Conservation (phyloP, 2,888 invertebrate genomes). For the Megastigmus dorsalis region DNA sequence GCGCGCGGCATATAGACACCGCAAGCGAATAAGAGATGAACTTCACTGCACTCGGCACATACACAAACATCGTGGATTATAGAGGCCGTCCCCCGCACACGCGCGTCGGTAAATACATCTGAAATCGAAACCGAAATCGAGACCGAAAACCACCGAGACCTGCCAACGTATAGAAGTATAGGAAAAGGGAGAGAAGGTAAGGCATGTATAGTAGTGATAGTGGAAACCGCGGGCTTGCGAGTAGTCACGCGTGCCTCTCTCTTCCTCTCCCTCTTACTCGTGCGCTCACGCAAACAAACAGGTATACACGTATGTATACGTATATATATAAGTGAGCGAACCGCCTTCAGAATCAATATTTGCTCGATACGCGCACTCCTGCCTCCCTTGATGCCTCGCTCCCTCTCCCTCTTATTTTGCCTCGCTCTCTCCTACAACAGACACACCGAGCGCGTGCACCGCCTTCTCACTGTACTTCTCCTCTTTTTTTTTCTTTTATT, state of each 20-base stretch:
- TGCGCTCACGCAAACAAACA: conserved; percentile 30
- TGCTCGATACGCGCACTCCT: conserved; percentile 45
- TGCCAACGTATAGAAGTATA: too few species aligned
- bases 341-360: conserved; percentile 48
- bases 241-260: not conserved
- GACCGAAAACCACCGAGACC: conserved; percentile 39
- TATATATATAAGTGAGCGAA: not conserved
- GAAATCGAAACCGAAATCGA: conserved; percentile 42
- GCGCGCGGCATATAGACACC: not conserved
- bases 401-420: conserved; percentile 28
- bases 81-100: not conserved
- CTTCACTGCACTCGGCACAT: too few species aligned
- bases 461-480: not conserved
- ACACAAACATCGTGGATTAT: too few species aligned
- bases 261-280: too few species aligned
- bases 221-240: not conserved
- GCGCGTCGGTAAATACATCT: conserved; percentile 14
- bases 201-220: too few species aligned
- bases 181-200: too few species aligned
- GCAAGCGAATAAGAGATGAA: not conserved
- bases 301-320: conserved; percentile 1
- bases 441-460: too few species aligned
- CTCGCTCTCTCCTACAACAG: too few species aligned
- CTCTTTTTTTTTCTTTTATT: conserved; percentile 1
- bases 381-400: not conserved